These are phyloP conservation scores for Macheiramphus alcinus DNA, from an alignment of 2,113 vertebrate species.

Conservation along the genomic window DNA sequence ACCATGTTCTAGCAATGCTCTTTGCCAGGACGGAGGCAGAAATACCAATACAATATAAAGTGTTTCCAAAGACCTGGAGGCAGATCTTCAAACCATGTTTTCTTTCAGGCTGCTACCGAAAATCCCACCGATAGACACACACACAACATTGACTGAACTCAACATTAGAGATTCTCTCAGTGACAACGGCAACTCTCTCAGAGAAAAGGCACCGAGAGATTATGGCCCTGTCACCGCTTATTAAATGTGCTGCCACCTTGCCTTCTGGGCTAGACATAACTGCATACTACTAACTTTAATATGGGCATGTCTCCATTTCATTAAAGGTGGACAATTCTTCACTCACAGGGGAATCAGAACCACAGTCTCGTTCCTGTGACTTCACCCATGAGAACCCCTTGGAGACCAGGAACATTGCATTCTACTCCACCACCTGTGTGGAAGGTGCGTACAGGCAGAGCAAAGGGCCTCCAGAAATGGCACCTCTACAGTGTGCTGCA, in stretches of 20 bases:
- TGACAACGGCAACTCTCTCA: neutral
- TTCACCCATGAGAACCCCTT: conserved; percentile 76
- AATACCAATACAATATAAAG: accelerated
- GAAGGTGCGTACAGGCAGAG: conserved; percentile 64
- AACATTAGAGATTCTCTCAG: neutral
- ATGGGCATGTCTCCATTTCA: neutral
- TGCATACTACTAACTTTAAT: neutral
- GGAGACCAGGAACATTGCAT: conserved; percentile 79
- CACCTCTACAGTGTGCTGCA: neutral
- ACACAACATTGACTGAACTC: neutral
- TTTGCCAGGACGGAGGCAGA: neutral
- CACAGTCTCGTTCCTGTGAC: conserved; percentile 76
- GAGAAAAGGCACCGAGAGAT: neutral
- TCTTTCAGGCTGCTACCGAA: neutral
- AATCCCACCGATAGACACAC: neutral
- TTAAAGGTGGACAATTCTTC: conserved; percentile 82
- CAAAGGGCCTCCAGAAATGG: neutral
- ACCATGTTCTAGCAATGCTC: neutral
- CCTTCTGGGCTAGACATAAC: neutral
- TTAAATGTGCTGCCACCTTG: neutral
- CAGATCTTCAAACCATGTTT: neutral
- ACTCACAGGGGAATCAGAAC: conserved; percentile 80
- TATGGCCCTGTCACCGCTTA: neutral
- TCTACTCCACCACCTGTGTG: conserved; percentile 82
- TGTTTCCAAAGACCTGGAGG: neutral